These are phyloP conservation scores for Chaenogobius annularis DNA, from an alignment of 2,113 vertebrate genomes.

Conservation along the genomic window DNA sequence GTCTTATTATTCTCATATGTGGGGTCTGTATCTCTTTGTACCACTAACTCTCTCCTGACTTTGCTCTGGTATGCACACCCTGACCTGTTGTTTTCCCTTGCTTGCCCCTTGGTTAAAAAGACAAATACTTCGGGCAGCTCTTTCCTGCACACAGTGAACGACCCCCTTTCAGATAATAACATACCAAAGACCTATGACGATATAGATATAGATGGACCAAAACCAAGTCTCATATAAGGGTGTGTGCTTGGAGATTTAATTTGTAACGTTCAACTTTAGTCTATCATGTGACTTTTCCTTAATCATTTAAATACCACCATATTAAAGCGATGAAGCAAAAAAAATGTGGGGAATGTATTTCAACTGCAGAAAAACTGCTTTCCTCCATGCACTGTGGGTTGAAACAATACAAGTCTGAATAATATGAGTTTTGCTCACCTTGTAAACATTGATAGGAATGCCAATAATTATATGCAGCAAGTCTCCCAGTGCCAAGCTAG, in stretches of 20 bases:
- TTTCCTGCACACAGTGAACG: constrained; percentile 16
- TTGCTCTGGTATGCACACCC: constrained; percentile 42
- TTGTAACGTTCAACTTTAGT: background rate
- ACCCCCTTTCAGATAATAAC: constrained; percentile 46
- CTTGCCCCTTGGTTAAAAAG: constrained; percentile 56
- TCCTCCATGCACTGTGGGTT: background rate
- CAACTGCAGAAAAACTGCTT: background rate
- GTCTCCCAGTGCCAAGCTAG: constrained; percentile 92
- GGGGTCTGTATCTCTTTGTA: constrained; percentile 13
- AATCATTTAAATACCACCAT: background rate
- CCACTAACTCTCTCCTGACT: constrained; percentile 25
- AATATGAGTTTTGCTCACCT: constrained; percentile 77
- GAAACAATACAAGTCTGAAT: background rate
- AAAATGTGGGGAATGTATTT: background rate
- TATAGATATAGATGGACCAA: constrained; percentile 52
- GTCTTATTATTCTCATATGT: constrained; percentile 60
- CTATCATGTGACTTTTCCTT: background rate
- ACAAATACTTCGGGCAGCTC: constrained; percentile 19
- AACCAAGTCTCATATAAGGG: constrained; percentile 19
- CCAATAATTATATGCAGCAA: constrained; percentile 91
- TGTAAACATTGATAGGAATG: constrained; percentile 92
- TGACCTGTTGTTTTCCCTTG: constrained; percentile 51
- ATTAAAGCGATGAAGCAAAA: background rate
- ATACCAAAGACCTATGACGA: constrained; percentile 45
- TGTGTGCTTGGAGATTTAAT: background rate